These are phyloP conservation scores for Enteromius argenteus DNA, from an alignment of 2,797 vertebrate species.

Conservation along the genomic window DNA sequence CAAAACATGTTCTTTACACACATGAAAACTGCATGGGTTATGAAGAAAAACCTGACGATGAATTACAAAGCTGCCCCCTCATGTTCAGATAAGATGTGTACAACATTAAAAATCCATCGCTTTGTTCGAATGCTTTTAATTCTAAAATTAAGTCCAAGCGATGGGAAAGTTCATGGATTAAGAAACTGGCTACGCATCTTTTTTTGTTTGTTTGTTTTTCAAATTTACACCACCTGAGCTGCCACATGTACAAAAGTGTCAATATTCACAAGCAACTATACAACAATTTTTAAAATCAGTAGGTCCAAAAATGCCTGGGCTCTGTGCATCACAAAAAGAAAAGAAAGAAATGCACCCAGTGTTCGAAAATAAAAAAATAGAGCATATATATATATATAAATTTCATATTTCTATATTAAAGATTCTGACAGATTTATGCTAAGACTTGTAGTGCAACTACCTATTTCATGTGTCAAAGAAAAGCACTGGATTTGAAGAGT, in stretches of 20 bases:
- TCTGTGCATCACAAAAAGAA: constrained; percentile 76
- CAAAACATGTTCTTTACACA: constrained; percentile 58
- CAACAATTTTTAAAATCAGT: constrained; percentile 83
- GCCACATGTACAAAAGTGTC: constrained; percentile 89
- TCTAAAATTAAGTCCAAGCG: constrained; percentile 74
- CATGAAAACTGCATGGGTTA: constrained; percentile 18
- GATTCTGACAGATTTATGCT: constrained; percentile 65
- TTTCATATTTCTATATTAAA: constrained; percentile 53
- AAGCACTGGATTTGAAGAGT: constrained; percentile 54
- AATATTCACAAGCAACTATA: constrained; percentile 91
- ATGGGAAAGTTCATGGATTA: constrained; percentile 81
- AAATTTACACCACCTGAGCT: constrained; percentile 97
- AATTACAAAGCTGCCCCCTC: constrained; percentile 62
- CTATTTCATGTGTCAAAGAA: constrained; percentile 73
- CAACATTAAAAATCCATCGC: constrained; percentile 70
- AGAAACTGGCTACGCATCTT: constrained; percentile 89
- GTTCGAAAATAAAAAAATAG: constrained; percentile 82
- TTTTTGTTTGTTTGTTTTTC: constrained; percentile 63
- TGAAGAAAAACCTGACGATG: constrained; percentile 54
- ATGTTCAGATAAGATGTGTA: constrained; percentile 64
- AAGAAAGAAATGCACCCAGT: constrained; percentile 84
- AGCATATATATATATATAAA: constrained; percentile 67
- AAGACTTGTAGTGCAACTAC: constrained; percentile 87
- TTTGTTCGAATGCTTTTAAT: constrained; percentile 70
- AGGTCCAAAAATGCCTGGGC: constrained; percentile 82